Evolutionary conservation across 2,888 invertebrate genomes (phyloP).

Genomic region (Mallateleia sp.): DNA sequence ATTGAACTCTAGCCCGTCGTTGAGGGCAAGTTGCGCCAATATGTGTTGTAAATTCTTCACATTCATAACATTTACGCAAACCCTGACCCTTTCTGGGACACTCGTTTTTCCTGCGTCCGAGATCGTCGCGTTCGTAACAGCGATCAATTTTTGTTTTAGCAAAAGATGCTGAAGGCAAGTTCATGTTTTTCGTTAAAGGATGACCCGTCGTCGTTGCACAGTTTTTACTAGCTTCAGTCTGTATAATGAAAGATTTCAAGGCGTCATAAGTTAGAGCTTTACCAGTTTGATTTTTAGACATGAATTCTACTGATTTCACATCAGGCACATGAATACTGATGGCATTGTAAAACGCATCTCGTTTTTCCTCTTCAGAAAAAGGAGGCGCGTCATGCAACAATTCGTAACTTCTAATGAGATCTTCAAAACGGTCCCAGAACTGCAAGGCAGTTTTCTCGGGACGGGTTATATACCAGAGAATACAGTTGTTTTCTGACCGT

Average conservation of each 20-base stretch:
- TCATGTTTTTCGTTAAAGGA: neutral
- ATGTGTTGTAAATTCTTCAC: conserved; percentile 2
- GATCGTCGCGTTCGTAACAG: conserved; percentile 1
- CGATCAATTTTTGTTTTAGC: too few relatives aligned
- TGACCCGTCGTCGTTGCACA: conserved; percentile 15
- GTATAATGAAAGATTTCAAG: conserved; percentile 61
- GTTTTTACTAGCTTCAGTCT: conserved; percentile 66
- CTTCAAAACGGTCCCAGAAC: conserved; percentile 75
- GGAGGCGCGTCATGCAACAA: neutral
- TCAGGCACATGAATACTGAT: conserved; percentile 1
- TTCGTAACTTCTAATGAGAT: conserved; percentile 58
- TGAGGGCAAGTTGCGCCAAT: too few relatives aligned
- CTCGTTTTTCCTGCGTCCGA: conserved; percentile 1
- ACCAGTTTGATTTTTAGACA: conserved; percentile 59
- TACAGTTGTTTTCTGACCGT: conserved; percentile 44
- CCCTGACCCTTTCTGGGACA: conserved; percentile 16
- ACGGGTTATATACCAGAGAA: conserved; percentile 26
- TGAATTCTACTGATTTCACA: conserved; percentile 4
- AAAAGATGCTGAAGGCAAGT: neutral
- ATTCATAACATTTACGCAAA: conserved; percentile 22
- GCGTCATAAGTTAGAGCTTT: conserved; percentile 69
- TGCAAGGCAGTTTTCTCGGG: conserved; percentile 54
- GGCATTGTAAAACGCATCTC: conserved; percentile 47
- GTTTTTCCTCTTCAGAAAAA: neutral
- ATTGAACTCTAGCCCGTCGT: too few relatives aligned